phyloP scores from a whole-genome alignment of 1,140 invertebrate genomes.

The Euura saliciscinereae region DNA sequence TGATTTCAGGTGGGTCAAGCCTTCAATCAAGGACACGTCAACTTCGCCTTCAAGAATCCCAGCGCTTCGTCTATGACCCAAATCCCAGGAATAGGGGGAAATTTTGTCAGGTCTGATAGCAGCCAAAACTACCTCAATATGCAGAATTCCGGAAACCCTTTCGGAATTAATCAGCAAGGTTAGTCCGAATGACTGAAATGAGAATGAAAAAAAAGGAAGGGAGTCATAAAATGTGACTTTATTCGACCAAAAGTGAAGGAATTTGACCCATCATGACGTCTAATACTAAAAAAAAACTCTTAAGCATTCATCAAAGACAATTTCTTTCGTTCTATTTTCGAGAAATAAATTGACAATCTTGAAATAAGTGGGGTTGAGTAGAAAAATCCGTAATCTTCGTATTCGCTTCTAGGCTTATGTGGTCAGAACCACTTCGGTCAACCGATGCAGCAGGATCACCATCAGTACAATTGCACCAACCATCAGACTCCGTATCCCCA shows the following conservation, averaged over 20 bases:
- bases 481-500: slow-evolving; percentile 2
- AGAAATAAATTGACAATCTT: too few species aligned
- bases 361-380: too few species aligned
- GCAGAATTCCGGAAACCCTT: neutral
- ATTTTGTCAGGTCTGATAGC: neutral
- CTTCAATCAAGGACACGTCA: neutral
- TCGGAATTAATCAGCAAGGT: neutral
- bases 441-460: neutral
- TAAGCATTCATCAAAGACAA: too few species aligned
- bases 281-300: too few species aligned
- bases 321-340: too few species aligned
- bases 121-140: neutral
- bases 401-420: neutral
- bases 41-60: neutral
- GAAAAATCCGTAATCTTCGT: too few species aligned
- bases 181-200: neutral
- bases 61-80: neutral
- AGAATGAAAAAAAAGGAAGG: too few species aligned
- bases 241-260: too few species aligned
- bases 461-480: slow-evolving; percentile 11
- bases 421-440: neutral
- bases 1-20: neutral
- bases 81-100: neutral
- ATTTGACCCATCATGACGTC: too few species aligned
- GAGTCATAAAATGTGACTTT: too few species aligned